Evolutionary conservation across 2,113 vertebrate species (phyloP).

Genomic region (Pavo muticus): DNA sequence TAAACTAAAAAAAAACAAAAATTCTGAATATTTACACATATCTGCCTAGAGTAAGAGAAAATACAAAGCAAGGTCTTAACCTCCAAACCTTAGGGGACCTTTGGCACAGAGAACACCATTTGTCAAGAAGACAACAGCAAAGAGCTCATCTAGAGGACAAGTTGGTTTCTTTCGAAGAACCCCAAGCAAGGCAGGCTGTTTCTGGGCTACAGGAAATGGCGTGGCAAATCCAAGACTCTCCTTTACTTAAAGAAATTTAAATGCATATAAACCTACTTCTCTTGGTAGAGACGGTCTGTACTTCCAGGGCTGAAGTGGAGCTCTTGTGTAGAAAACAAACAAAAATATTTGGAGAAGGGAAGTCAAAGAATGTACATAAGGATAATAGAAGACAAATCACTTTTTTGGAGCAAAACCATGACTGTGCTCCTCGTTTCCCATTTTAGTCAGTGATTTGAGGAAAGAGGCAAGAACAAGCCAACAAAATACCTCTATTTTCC

Average conservation of each 20-base stretch:
- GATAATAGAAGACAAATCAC: background rate
- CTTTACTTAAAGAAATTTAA: background rate
- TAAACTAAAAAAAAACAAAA: background rate
- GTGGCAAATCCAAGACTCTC: background rate
- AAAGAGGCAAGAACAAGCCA: background rate
- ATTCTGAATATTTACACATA: background rate
- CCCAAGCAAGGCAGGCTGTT: background rate
- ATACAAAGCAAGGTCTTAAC: background rate
- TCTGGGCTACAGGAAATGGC: background rate
- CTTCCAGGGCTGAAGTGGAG: background rate
- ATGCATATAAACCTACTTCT: background rate
- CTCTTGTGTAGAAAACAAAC: background rate
- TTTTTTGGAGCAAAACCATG: background rate
- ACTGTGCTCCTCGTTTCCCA: background rate
- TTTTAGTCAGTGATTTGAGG: background rate
- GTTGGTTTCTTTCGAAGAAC: background rate
- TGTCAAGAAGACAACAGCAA: background rate
- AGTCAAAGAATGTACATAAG: accelerated
- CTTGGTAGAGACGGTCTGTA: background rate
- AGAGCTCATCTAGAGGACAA: background rate
- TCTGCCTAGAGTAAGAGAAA: background rate
- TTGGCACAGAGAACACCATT: background rate
- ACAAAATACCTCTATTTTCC: background rate
- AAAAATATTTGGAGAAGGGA: background rate
- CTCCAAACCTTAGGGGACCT: background rate